Base-by-base conservation (phyloP, 2,797 vertebrate genomes). In the Diglossa cyanea region DNA sequence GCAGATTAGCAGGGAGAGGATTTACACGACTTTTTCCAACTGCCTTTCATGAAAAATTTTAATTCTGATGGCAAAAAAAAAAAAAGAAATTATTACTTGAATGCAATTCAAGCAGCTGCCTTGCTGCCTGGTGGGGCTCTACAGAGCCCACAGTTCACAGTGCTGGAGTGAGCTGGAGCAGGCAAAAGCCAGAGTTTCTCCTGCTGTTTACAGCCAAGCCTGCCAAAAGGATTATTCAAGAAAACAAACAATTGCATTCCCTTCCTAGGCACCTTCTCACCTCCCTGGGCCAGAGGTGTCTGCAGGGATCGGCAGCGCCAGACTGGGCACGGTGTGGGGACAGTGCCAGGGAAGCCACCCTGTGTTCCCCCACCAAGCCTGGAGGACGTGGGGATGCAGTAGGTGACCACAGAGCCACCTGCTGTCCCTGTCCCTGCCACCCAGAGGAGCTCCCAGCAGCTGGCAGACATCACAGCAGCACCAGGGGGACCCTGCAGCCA, bases 331-430 rank as follows among this genome's bases (percentile, higher is more conserved):
- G 0, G 8, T 4, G 35, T 40, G 1, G 0, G 48, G 33, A 33
- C 51, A 28, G 37, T 0, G 1, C 2, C 0, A 3, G 0, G 28
- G 44, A 23, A 54, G 23, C 9, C 3, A 4, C 44, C 0, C 21
- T 6, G 47, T 23, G 31, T 6, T 18, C 17, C 40, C 39, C 30
- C 57, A 58, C 9, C 24, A 6, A 15, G 16, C 20, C 35, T 5
- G 2, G 5, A 42, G 77, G 28, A 18, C 1, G 0, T 28, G 21
- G 28, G 63, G 35, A 21, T 74, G 31, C 12, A 1, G 11, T 0
- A 14, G 48, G 37, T 19, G 66, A 51, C 4, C 33, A 17, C 44
- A 11, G 25, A 13, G 7, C 26, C 31, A 9, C 6, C 6, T 39
- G 35, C 39, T 3, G 0, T 4, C 5, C 6, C 0, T 3, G 26